Evolutionary conservation across 2,888 invertebrate genomes (phyloP).

Genomic region (Hymenopus coronatus): DNA sequence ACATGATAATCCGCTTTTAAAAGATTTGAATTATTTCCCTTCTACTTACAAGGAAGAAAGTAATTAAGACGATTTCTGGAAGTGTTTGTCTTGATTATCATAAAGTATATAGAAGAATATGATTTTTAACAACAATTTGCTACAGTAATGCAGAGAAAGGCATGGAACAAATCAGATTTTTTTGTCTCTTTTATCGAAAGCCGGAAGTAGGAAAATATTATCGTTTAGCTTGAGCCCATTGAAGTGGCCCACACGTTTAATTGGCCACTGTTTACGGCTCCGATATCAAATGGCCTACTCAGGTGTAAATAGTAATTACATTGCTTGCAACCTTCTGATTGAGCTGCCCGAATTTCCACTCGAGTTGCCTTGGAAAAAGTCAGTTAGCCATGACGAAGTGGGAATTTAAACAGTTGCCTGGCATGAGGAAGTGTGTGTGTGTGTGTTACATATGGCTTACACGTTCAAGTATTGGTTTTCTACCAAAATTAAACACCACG

Average conservation of each 20-base stretch:
- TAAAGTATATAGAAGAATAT: no score
- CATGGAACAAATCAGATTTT: no score
- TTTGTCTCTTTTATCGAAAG: no score
- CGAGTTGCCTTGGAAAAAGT: neutral
- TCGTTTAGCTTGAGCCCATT: no score
- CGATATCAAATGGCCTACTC: neutral
- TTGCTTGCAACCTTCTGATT: neutral
- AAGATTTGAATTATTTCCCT: no score
- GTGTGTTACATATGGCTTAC: neutral
- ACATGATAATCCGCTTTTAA: no score
- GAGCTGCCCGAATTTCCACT: neutral
- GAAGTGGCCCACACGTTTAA: neutral
- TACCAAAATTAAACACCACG: neutral
- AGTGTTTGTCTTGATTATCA: no score
- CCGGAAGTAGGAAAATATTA: no score
- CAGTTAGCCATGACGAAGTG: neutral
- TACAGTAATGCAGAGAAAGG: no score
- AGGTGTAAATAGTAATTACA: neutral
- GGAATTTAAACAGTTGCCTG: neutral
- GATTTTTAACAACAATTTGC: no score
- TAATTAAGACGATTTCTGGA: no score
- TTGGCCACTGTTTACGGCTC: neutral
- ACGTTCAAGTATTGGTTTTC: neutral
- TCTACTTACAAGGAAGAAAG: no score
- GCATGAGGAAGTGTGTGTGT: neutral